phyloP scores from a whole-genome alignment of 92 coral and sea anemone species.

The Porites evermanni region DNA sequence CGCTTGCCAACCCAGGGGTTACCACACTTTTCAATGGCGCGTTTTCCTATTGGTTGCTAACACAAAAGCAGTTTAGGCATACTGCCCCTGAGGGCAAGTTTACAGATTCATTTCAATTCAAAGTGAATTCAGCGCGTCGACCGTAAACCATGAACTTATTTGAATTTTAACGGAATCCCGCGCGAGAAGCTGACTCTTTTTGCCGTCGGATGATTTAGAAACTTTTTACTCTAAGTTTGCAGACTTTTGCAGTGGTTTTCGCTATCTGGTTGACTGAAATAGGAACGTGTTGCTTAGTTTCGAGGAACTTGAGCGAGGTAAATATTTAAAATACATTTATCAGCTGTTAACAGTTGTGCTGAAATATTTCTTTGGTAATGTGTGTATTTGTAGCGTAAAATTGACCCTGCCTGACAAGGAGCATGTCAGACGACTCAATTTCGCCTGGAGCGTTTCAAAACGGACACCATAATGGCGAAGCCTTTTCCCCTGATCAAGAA shows the following conservation, averaged over 20 bases:
- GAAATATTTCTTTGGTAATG: background rate
- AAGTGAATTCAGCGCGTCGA: constrained; percentile 32
- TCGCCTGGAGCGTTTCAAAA: constrained; percentile 20
- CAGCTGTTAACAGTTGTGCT: constrained; percentile 17
- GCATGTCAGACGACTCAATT: background rate
- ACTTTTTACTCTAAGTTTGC: background rate
- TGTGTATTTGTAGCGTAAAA: background rate
- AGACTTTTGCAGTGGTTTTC: background rate
- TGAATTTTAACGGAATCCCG: constrained; percentile 57
- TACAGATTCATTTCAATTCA: constrained; percentile 10
- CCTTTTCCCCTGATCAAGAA: constrained; percentile 52
- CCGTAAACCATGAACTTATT: constrained; percentile 28
- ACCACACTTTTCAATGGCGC: constrained; percentile 16
- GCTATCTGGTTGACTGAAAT: background rate
- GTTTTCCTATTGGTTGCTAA: constrained; percentile 27
- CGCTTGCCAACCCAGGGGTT: background rate
- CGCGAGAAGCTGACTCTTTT: background rate
- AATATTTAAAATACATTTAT: constrained; percentile 8
- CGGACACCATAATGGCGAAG: background rate
- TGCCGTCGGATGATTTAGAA: background rate
- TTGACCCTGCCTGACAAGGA: background rate
- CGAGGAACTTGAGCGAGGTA: background rate
- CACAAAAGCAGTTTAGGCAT: background rate
- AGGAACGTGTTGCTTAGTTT: background rate
- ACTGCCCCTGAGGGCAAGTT: constrained; percentile 6